Evolutionary conservation across 2,113 vertebrate genomes (phyloP), one percentile per base, ranked within the genome.

Genomic region (Merops nubicus): DNA sequence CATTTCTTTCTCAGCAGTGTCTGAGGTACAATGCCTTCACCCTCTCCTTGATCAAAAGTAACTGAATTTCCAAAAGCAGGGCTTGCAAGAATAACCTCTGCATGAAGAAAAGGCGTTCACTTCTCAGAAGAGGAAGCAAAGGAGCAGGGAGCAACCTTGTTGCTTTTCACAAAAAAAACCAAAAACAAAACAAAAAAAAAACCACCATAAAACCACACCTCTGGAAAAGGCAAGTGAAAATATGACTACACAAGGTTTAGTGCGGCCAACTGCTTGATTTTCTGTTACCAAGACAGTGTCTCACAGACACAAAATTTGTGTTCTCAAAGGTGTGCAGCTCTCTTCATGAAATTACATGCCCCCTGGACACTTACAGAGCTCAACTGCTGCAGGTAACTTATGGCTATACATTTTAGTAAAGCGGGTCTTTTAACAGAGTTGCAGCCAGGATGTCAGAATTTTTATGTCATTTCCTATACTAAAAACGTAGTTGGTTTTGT

Each of bases 191-290:
- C 11, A 11, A 43, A 11, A 31, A 26, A 54, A 54, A 31, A 54
- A 28, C 33, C 73, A 92, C 36, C 70, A 69, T 33, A 57, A 85
- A 89, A 63, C 43, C 75, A 56, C 51, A 91, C 74, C 54, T 91
- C 68, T 93, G 76, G 67, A 73, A 70, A 90, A 90, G 47, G 78
- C 85, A 90, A 93, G 79, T 88, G 68, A 93, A 91, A 85, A 95
- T 81, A 77, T 84, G 73, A 80, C 88, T 92, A 94, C 84, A 88
- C 91, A 67, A 94, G 64, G 78, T 85, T 92, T 93, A 96, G 91
- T 77, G 88, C 95, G 89, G 76, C 91, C 33, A 15, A 81, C 92
- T 79, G 79, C 86, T 83, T 57, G n/a, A 88, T 81, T 23, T 86
- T 57, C 76, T 83, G 43, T 81, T 56, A 89, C 63, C 72, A 88